phyloP scores from a whole-genome alignment of 92 coral and sea anemone genomes.

The Epizoanthus illoricatus region DNA sequence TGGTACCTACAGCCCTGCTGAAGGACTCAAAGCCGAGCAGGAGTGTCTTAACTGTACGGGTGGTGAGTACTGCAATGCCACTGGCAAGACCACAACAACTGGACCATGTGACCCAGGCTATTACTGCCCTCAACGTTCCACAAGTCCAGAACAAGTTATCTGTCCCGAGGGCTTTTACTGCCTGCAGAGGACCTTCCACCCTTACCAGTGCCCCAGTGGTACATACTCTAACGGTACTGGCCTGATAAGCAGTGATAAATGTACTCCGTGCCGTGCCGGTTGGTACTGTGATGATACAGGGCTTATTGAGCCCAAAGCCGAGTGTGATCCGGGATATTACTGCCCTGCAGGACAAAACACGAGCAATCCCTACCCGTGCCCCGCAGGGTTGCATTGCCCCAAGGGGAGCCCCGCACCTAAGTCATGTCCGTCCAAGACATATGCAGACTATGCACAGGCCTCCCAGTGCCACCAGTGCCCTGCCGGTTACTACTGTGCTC shows the following conservation, averaged over 20 bases:
- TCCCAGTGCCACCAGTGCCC: constrained; percentile 74
- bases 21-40: constrained; percentile 59
- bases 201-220: constrained; percentile 82
- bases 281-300: constrained; percentile 89
- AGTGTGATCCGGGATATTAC: constrained; percentile 78
- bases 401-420: constrained; percentile 68
- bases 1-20: constrained; percentile 75
- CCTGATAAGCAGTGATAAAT: constrained; percentile 62
- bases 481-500: constrained; percentile 74
- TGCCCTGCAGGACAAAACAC: constrained; percentile 82
- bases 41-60: constrained; percentile 93
- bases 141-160: constrained; percentile 57
- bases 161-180: constrained; percentile 91
- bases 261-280: constrained; percentile 76
- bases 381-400: constrained; percentile 84
- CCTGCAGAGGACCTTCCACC: constrained; percentile 69
- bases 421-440: constrained; percentile 69
- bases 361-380: constrained; percentile 73
- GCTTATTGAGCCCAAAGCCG: constrained; percentile 70
- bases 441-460: constrained; percentile 65
- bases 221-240: constrained; percentile 80
- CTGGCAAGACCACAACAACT: constrained; percentile 82
- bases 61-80: constrained; percentile 89
- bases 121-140: constrained; percentile 83
- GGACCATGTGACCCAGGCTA: constrained; percentile 85